Evolutionary conservation across 2,888 invertebrate genomes (phyloP), one percentile per base, ranked within the genome.

Genomic region (Pseudanteris insignis): DNA sequence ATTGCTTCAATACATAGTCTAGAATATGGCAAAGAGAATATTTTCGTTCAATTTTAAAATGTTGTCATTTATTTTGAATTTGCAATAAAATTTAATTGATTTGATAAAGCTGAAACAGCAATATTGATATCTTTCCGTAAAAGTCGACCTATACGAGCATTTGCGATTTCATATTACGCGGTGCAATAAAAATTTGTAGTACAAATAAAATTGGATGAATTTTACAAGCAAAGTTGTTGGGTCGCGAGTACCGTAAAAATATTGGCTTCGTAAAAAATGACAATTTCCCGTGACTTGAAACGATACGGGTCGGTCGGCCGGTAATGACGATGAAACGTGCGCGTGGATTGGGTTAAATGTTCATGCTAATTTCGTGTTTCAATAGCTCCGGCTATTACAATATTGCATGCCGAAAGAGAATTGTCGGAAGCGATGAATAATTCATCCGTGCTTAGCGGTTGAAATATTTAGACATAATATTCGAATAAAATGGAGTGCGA

Each of bases 391-490:
- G 29, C 26, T 44, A 50, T 46, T 44, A 34, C 34, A 50, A 50
- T 29, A 44, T 58, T 33, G 58, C 58, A 40, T 51, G 44, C 36
- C 36, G 26, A 30, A 51, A 46, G 44, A 58, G 58, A 38, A 58
- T 50, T 50, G 11, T 28, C 44, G 18, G 26, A 38, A 28, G 8
- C 34, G 13, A 44, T 58, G 44, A 58, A 58, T 58, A 28, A 58
- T 58, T 50, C 58, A 58, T 38, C 12, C 34, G 25, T 15, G 43
- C 34, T 37, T 36, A 33, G 33, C 32, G 41, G 11, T 24, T 33
- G 33, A 48, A 44, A 50, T 50, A 51, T 58, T 58, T 38, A 36
- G 50, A 44, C 32, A 58, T 50, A 58, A 41, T 48, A 58, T 58
- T 58, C 38, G 37, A 44, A 37, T 41, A 37, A 48, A 43, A 7